A percentile compares a stretch with the other conserved stretches of the same genome.
Evolutionary conservation across 2,113 vertebrate genomes (phyloP).

Genomic region (Xiphorhynchus elegans): DNA sequence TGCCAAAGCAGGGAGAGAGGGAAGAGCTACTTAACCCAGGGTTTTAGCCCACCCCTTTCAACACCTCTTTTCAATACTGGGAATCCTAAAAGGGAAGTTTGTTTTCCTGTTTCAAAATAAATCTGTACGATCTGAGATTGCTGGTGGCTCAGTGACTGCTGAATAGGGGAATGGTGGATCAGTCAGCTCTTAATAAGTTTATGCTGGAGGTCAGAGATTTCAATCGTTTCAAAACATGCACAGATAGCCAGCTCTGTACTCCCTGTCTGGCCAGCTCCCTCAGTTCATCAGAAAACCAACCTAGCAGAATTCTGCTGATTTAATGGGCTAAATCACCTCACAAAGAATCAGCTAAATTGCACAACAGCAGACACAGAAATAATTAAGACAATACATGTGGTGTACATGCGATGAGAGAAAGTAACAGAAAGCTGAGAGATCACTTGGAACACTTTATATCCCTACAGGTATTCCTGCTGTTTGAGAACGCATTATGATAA

Average conservation of each 20-base stretch:
- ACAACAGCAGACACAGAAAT: neutral
- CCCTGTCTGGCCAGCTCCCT: neutral
- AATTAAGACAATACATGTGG: neutral
- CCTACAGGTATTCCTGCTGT: neutral
- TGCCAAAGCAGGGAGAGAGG: neutral
- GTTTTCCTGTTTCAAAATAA: neutral
- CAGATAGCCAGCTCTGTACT: neutral
- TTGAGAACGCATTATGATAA: neutral
- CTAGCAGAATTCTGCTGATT: neutral
- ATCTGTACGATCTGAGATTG: neutral
- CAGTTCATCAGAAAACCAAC: neutral
- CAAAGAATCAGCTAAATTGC: neutral
- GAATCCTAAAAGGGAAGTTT: neutral
- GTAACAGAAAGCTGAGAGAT: neutral
- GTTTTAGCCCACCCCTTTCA: neutral
- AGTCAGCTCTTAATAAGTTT: neutral
- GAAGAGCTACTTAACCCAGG: neutral
- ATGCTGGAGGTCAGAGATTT: neutral
- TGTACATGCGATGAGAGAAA: neutral
- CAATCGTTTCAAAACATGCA: neutral
- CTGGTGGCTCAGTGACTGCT: neutral
- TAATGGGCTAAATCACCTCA: neutral
- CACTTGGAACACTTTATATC: neutral
- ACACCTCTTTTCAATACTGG: neutral
- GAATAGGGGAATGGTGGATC: neutral